Evolutionary conservation across 2,888 invertebrate species (phyloP), one percentile per base, ranked within the genome.

Genomic region (Netelia melanura): DNA sequence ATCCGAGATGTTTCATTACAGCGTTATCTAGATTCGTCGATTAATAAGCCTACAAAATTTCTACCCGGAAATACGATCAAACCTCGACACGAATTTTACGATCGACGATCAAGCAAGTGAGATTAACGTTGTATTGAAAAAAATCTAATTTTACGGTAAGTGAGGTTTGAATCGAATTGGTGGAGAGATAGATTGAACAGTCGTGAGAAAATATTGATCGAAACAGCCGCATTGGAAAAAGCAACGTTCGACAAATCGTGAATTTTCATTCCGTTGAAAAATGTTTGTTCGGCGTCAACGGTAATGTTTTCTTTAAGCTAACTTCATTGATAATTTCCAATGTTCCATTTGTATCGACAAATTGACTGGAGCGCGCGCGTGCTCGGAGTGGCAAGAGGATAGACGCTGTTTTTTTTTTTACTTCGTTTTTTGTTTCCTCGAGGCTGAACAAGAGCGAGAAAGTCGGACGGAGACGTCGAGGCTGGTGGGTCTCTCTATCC

Each of bases 261-360:
- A 30, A 54, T 25, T 43, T 38, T 54, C 14, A 38, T 8, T 5
- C 9, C 25, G 21, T 14, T 17, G 9, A 11, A 9, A 54, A 52
- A 21, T 23, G 54, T 11, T 23, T 11, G 0, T 8, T 48, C 8
- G 1, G 23, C 14, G 10, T 23, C 44, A 6, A 38, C 25, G 8
- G 10, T 9, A 14, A 62, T n/a, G 30, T 30, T 62, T 62, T 25
- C 62, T 11, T 58, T 21, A 21, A n/a, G 48, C 11, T 17, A 14
- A 23, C 23, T 58, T 23, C 48, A 21, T 58, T 61, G 30, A 79
- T 82, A 72, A 79, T 79, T 75, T 44, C 30, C 58, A 48, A 79
- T n/a, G 79, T 58, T 54, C 58, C 54, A 79, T 82, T 82, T 67
- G 78, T 76, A 79, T 79, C 75, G 79, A 74, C 56, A 83, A 80